These are phyloP conservation scores for Onychomys torridus DNA, from an alignment of 2,797 vertebrate genomes.

Conservation along the genomic window DNA sequence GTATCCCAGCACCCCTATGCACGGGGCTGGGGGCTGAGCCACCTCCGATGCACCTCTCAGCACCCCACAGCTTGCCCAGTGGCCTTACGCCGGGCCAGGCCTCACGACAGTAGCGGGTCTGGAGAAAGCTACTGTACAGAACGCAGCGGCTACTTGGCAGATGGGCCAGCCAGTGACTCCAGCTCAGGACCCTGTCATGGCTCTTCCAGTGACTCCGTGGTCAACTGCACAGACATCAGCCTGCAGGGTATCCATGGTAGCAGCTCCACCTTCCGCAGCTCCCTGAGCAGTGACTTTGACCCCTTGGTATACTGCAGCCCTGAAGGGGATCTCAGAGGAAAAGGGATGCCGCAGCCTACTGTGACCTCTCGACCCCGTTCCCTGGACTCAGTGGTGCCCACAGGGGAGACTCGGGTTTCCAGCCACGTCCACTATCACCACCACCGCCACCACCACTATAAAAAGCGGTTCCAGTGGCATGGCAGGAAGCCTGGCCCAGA, in stretches of 20 bases:
- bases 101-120: constrained; percentile 93
- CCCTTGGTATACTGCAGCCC: constrained; percentile 94
- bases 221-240: constrained; percentile 97
- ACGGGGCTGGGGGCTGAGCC: constrained; percentile 85
- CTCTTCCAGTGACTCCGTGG: constrained; percentile 97
- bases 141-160: constrained; percentile 96
- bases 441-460: constrained; percentile 97
- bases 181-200: constrained; percentile 98
- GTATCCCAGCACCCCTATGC: constrained; percentile 88
- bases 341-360: constrained; percentile 73
- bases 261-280: constrained; percentile 98
- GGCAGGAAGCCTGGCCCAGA: constrained; percentile 79
- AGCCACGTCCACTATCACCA: constrained; percentile 97
- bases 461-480: constrained; percentile 77
- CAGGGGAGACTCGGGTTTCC: constrained; percentile 90
- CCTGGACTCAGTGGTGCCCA: constrained; percentile 92
- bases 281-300: constrained; percentile 97
- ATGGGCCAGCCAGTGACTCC: constrained; percentile 97
- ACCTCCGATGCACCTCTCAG: constrained; percentile 68
- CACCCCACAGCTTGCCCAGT: constrained; percentile 65
- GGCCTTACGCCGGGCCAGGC: constrained; percentile 68
- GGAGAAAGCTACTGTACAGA: constrained; percentile 96
- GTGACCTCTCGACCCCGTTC: constrained; percentile 90
- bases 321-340: constrained; percentile 76
- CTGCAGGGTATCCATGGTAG: constrained; percentile 97